phyloP scores from a whole-genome alignment of 2,113 vertebrate species.

The Gymnocephalus cernua region DNA sequence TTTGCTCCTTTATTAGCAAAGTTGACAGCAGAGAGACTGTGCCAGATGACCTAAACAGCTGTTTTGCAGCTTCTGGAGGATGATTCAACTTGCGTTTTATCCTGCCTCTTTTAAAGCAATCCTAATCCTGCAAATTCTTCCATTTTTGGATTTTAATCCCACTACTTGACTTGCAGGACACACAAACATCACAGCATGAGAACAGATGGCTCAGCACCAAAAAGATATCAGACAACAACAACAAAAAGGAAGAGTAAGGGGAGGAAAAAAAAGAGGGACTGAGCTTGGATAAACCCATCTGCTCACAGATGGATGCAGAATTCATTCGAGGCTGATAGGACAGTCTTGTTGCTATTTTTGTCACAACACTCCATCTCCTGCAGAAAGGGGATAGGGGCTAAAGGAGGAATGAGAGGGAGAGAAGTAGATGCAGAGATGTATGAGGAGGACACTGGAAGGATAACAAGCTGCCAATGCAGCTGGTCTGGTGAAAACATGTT shows the following conservation, averaged over 20 bases:
- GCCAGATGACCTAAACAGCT: slow-evolving; percentile 15
- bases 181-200: slow-evolving; percentile 52
- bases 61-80: slow-evolving; percentile 1
- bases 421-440: slow-evolving; percentile 33
- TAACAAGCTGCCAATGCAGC: slow-evolving; percentile 25
- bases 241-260: slow-evolving; percentile 50
- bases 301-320: slow-evolving; percentile 70
- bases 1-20: neutral
- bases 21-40: neutral
- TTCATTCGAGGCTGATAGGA: slow-evolving; percentile 58
- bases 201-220: slow-evolving; percentile 69
- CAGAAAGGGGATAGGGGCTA: slow-evolving; percentile 54
- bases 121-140: slow-evolving; percentile 42
- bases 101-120: slow-evolving; percentile 22
- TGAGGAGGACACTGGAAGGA: slow-evolving; percentile 31
- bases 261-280: neutral
- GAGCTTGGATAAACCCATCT: slow-evolving; percentile 71
- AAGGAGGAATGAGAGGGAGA: slow-evolving; percentile 31
- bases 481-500: slow-evolving; percentile 27
- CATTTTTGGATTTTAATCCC: slow-evolving; percentile 57
- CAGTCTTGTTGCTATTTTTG: slow-evolving; percentile 70
- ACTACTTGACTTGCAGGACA: slow-evolving; percentile 34
- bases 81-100: slow-evolving; percentile 25
- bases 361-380: slow-evolving; percentile 44
- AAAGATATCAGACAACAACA: slow-evolving; percentile 65